Evolutionary conservation across 2,113 vertebrate species (phyloP).

Genomic region (Pholis gunnellus): DNA sequence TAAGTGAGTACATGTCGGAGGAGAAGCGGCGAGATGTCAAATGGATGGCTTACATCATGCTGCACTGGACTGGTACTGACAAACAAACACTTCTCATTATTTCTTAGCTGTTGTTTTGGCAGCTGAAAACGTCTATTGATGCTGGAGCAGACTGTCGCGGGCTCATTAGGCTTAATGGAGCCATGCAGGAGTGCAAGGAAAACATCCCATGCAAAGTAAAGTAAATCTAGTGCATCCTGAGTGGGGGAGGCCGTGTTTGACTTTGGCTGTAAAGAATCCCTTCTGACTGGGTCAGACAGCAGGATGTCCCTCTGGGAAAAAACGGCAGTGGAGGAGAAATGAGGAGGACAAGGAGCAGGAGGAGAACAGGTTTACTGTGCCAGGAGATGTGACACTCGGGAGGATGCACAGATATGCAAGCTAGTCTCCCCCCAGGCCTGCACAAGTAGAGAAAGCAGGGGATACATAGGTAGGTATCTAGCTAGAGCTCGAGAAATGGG

Average conservation of each 20-base stretch:
- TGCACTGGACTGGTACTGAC: neutral
- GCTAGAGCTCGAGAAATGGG: constrained; percentile 20
- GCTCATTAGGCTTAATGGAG: constrained; percentile 69
- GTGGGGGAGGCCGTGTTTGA: constrained; percentile 47
- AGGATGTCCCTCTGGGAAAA: constrained; percentile 54
- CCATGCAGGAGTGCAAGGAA: constrained; percentile 39
- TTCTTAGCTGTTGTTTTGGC: constrained; percentile 43
- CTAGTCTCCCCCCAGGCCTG: constrained; percentile 41
- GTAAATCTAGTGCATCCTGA: constrained; percentile 53
- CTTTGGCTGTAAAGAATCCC: constrained; percentile 51
- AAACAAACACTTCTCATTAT: constrained; percentile 45
- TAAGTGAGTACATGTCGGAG: neutral
- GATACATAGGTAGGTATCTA: constrained; percentile 5
- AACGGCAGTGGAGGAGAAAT: constrained; percentile 35
- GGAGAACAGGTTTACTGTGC: constrained; percentile 62
- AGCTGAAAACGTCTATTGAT: constrained; percentile 46
- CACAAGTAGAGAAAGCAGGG: constrained; percentile 10
- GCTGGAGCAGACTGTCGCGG: constrained; percentile 26
- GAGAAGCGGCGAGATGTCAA: constrained; percentile 27
- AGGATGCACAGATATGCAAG: constrained; percentile 49
- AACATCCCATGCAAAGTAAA: constrained; percentile 53
- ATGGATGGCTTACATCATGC: constrained; percentile 5
- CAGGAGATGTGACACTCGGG: constrained; percentile 36
- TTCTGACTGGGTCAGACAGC: constrained; percentile 52
- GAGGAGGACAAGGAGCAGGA: constrained; percentile 66